Conservation (phyloP, 2,888 invertebrate species). For the Cheilosia grossa region DNA sequence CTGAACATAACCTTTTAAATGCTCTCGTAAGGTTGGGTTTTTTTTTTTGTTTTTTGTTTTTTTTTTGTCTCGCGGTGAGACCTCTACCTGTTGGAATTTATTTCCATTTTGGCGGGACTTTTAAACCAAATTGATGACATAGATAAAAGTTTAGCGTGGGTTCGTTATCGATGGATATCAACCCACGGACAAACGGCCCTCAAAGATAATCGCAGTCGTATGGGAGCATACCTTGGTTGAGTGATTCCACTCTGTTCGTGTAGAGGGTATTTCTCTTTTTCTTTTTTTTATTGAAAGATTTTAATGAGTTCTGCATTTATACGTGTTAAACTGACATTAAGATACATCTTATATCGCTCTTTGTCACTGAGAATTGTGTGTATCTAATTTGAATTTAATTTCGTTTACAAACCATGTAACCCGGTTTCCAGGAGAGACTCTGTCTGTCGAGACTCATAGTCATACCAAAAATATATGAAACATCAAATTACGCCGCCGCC, state of each 20-base stretch:
- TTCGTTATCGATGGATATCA: slow-evolving; percentile 63
- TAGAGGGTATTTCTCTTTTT: background rate
- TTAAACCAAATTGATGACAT: slow-evolving; percentile 73
- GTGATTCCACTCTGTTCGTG: slow-evolving; percentile 49
- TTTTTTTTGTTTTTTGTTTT: slow-evolving; percentile 23
- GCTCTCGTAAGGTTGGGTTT: slow-evolving; percentile 56
- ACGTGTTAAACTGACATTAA: slow-evolving; percentile 70
- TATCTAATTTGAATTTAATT: slow-evolving; percentile 73
- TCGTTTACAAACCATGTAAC: slow-evolving; percentile 18
- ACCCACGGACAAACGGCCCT: slow-evolving; percentile 57
- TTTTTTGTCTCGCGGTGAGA: slow-evolving; percentile 2
- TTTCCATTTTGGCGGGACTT: slow-evolving; percentile 73
- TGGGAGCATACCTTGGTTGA: slow-evolving; percentile 47
- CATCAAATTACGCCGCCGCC: slow-evolving; percentile 47
- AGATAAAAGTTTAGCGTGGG: slow-evolving; percentile 75
- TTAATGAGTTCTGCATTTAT: slow-evolving; percentile 66
- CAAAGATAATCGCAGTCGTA: slow-evolving; percentile 2
- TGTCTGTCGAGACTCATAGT: slow-evolving; percentile 5
- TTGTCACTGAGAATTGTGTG: slow-evolving; percentile 29
- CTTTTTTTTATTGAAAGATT: slow-evolving; percentile 35
- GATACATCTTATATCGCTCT: slow-evolving; percentile 42
- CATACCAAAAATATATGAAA: slow-evolving; percentile 3
- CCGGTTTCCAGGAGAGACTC: slow-evolving; percentile 51
- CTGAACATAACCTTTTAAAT: slow-evolving; percentile 73
- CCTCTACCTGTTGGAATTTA: slow-evolving; percentile 43